Base-by-base conservation (phyloP, 2,888 invertebrate genomes). In the Allolobophora icterica region DNA sequence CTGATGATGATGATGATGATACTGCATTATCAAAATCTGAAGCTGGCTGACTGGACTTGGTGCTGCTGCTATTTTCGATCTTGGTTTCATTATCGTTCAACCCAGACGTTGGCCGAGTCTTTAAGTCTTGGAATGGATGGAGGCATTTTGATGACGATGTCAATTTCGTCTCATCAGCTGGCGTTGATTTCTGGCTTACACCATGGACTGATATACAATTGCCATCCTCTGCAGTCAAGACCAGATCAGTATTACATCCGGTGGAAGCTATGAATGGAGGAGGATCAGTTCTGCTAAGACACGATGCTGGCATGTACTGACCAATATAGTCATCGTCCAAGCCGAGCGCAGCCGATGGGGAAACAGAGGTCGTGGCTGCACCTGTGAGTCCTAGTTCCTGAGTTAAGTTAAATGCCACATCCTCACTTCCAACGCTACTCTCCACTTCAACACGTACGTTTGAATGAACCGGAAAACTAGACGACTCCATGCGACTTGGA, bases 401-500 rank as follows among this genome's bases (percentile, higher is more conserved):
- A 87, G 87, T 87, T 87, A 87, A 84, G 34, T 90, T 91, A 52
- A 90, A 90, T 24, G 91, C 90, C 33, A 90, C 52, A 33, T 91
- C 91, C 24, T 45, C 84, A 34, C 91, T 91, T 35, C 91, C 91
- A 42, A 91, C 90, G 84, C 91, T 91, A 35, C 91, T 91, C 34
- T 91, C 91, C 52, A 91, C 91, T 89, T 91, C 91, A 21, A 91
- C 91, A 38, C 90, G 83, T 19, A 84, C 71, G 38, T 42, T 52
- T 0, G 71, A 52, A 52, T 90, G 52, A 90, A 42, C 19, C 11
- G 35, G 35, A 87, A 87, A 87, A 87, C 87, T 35, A 35, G 87
- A 84, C 35, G 34, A 34, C 35, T 84, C 84, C 4, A 35, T 3
- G 3, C 35, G 34, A 35, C 35, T 87, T 24, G 87, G 35, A 35